Evolutionary conservation across 1,140 invertebrate species (phyloP), one percentile per base, ranked within the genome.

Genomic region (Heliconius nattereri): DNA sequence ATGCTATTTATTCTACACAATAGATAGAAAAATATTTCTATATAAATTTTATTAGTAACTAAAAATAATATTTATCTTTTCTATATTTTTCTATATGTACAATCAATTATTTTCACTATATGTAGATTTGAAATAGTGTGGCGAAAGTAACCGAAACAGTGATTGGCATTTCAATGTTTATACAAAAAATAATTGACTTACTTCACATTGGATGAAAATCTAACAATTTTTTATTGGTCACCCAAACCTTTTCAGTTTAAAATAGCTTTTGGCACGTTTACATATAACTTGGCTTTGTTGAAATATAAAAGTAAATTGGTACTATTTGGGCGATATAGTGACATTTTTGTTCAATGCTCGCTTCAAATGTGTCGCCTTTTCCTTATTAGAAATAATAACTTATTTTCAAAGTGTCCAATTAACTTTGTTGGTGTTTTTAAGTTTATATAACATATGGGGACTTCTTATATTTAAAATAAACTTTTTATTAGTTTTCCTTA

Each of bases 131-230:
- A 29, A 66, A 66, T 66, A 66, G 3, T 66, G 60, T 66, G 60
- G 60, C 60, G 60, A 66, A 66, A 66, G 26, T 66, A 66, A 66
- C 60, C 26, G 13, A 26, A 66, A 29, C 11, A 29, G 9, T 66
- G 26, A 66, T 66, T 29, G 60, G 60, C 26, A 66, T n/a, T 66
- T 16, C 57, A 76, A 70, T 76, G 66, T 76, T 76, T 70, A 76
- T 76, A 76, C n/a, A 70, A 71, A 76, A 76, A 76, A 45, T 76
- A 76, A 76, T 76, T 76, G 75, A 76, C 60, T 76, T 76, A 70
- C 37, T 76, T 71, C 57, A 26, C 29, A 76, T 45, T 54, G 75
- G 7, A 45, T 70, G 60, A 70, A 76, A 76, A 70, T 70, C 29
- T 49, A 32, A 75, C 73, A 57, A 37, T 60, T 75, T 75, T 75